Evolutionary conservation across 2,113 vertebrate genomes (phyloP).

Genomic region (Triplophysa siluroides): DNA sequence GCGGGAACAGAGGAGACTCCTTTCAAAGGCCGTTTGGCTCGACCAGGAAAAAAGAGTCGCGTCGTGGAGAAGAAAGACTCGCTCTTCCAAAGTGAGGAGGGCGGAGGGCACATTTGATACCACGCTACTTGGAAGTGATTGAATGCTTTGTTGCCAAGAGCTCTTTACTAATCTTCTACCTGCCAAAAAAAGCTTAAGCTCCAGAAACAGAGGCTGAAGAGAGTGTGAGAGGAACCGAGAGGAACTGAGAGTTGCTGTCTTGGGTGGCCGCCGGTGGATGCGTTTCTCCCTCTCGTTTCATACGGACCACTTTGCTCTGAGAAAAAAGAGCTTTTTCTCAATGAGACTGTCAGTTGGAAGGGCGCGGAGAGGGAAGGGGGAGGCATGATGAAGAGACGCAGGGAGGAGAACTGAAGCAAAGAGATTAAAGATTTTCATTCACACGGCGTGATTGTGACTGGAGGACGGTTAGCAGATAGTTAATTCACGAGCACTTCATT

Average conservation of each 20-base stretch:
- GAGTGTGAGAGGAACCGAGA: constrained; percentile 61
- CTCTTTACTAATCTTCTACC: constrained; percentile 88
- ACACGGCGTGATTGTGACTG: constrained; percentile 60
- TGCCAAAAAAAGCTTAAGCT: constrained; percentile 76
- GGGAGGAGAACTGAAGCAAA: constrained; percentile 77
- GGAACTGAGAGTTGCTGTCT: constrained; percentile 53
- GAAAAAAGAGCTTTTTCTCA: constrained; percentile 70
- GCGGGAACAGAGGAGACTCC: constrained; percentile 80
- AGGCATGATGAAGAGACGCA: constrained; percentile 64
- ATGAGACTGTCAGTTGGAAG: constrained; percentile 74
- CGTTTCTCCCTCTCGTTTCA: constrained; percentile 54
- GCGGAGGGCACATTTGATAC: constrained; percentile 91
- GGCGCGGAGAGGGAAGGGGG: constrained; percentile 12
- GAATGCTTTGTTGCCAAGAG: constrained; percentile 86
- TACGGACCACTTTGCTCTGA: constrained; percentile 70
- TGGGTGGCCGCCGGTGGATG: constrained; percentile 61
- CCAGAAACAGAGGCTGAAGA: constrained; percentile 70
- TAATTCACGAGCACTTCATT: constrained; percentile 36
- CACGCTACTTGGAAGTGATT: constrained; percentile 85
- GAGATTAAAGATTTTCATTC: constrained; percentile 89
- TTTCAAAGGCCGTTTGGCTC: constrained; percentile 90
- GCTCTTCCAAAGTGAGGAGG: constrained; percentile 79
- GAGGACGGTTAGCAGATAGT: constrained; percentile 26
- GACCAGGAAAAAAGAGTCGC: constrained; percentile 69
- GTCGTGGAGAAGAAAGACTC: constrained; percentile 83